A percentile compares a stretch with the other conserved stretches of the same genome.
Evolutionary conservation across 2,797 vertebrate genomes (phyloP).

Genomic region (Molossus molossus): DNA sequence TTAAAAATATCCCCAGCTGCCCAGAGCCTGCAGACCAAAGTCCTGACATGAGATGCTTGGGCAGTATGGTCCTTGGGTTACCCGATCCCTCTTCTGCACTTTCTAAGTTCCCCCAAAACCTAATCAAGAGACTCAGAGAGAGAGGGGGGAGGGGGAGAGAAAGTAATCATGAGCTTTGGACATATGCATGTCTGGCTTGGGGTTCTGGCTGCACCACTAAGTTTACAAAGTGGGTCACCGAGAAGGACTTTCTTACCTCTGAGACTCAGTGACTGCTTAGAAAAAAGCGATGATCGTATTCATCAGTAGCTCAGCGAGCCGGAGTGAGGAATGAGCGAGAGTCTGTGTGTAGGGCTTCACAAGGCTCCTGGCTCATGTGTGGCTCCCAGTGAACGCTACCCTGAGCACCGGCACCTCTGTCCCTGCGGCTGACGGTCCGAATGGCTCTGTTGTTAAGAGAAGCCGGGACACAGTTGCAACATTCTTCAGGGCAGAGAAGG

Average conservation of each 20-base stretch:
- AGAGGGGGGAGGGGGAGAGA: not conserved
- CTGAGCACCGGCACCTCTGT: not conserved
- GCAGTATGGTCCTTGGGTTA: not conserved
- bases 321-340: slow-evolving; percentile 8
- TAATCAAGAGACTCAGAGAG: not conserved
- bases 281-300: not conserved
- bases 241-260: not conserved
- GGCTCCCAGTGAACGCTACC: not conserved
- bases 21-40: not conserved
- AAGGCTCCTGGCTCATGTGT: not conserved
- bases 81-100: not conserved
- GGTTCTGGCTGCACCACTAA: not conserved
- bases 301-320: not conserved
- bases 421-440: not conserved
- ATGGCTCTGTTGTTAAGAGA: slow-evolving; percentile 1
- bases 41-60: fast-evolving
- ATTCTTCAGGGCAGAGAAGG: slow-evolving; percentile 71
- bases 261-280: not conserved
- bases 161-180: not conserved
- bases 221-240: not conserved
- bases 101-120: not conserved
- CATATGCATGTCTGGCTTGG: not conserved
- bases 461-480: slow-evolving; percentile 24
- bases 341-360: not conserved
- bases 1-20: not conserved